Base-by-base conservation (phyloP, 2,797 vertebrate genomes). In the Tadarida brasiliensis region DNA sequence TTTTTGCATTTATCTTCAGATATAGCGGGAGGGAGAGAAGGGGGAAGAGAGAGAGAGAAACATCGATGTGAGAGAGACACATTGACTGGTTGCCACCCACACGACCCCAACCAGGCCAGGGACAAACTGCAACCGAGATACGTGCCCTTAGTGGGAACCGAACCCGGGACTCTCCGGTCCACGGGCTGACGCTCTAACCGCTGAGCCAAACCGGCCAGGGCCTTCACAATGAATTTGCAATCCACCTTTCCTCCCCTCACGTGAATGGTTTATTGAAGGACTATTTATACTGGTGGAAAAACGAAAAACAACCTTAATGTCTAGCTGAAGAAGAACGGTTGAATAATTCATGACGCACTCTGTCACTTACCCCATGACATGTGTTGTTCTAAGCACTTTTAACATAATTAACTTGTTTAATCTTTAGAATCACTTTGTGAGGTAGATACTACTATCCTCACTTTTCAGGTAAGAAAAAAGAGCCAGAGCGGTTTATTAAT, bases 201-300 rank as follows among this genome's bases (percentile, higher is more conserved):
- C n/a, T n/a, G n/a, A n/a, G n/a, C n/a, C n/a, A n/a, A n/a, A n/a
- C n/a, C n/a, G n/a, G n/a, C n/a, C n/a, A n/a, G n/a, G n/a, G n/a
- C 47, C 19, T 94, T 96, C 47, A 30, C 30, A 78, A 22, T 28
- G 71, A 47, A 17, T 5, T 61, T 83, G 80, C 56, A 80, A 33
- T 39, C 22, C 19, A 17, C 70, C 11, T 90, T 88, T 74, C 28
- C 33, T 86, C 12, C n/a, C 12, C 10, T 91, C 12, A 12, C 57
- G 54, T 73, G 74, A 95, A 28, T 73, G 47, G 24, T 82, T 97
- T 90, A 70, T 71, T 57, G 15, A 47, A 90, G n/a, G n/a, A 65
- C 61, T 90, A 59, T 80, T 90, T 96, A 35, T 59, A 74, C 51
- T 30, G 65, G 47, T 16, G 80, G 71, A 84, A 80, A 86, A 77